Conservation (phyloP, 2,113 vertebrate species). For the Gasterosteus nipponicus region DNA sequence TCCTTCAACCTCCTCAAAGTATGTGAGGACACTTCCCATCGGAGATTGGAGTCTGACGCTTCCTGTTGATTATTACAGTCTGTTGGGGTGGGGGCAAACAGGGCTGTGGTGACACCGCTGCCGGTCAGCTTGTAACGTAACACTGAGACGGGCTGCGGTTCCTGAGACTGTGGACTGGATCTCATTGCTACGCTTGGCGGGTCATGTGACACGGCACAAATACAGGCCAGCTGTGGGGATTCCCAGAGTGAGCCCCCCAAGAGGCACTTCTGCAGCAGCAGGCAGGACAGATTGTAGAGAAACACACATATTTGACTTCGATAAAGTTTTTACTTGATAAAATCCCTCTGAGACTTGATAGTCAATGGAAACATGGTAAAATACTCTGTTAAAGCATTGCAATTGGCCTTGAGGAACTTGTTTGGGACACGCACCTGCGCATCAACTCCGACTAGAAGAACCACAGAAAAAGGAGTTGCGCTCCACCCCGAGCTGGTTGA, state of each 20-base stretch:
- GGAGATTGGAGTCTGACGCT: slow-evolving; percentile 56
- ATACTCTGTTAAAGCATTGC: neutral
- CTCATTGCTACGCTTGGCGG: neutral
- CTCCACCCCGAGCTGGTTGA: slow-evolving; percentile 45
- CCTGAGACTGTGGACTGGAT: neutral
- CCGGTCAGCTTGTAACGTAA: neutral
- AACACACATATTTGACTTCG: neutral
- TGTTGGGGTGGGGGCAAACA: slow-evolving; percentile 8
- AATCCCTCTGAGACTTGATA: neutral
- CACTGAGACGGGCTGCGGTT: neutral
- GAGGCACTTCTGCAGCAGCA: neutral
- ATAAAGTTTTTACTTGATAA: too few relatives aligned
- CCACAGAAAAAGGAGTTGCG: slow-evolving; percentile 59
- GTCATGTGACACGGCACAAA: slow-evolving; percentile 1
- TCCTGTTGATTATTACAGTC: slow-evolving; percentile 72
- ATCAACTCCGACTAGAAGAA: slow-evolving; percentile 46
- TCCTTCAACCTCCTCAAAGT: slow-evolving; percentile 11
- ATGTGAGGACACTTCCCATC: slow-evolving; percentile 14
- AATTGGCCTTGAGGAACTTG: slow-evolving; percentile 31
- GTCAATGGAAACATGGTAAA: neutral
- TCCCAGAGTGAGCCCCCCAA: neutral
- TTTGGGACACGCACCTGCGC: slow-evolving; percentile 47
- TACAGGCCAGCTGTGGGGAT: neutral
- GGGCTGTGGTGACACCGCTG: neutral
- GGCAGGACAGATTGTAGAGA: neutral